These are phyloP conservation scores for Pholis gunnellus DNA, from an alignment of 2,113 vertebrate genomes.

Conservation along the genomic window DNA sequence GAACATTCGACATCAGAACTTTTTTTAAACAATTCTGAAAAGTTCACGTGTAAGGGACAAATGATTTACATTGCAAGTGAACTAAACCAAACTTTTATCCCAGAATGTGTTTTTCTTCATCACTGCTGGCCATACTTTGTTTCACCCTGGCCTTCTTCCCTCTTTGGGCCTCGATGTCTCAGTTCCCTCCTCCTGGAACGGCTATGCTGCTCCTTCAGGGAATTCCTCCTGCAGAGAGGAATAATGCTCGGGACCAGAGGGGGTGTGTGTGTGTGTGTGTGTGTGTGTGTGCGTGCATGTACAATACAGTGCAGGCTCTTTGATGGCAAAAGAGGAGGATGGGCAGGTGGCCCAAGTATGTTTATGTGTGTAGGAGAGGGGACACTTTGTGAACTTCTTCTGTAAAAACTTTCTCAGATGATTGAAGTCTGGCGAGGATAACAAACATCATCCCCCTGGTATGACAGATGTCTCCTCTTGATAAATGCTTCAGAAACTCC, in stretches of 20 bases:
- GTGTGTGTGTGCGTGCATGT: constrained; percentile 9
- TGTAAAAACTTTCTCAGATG: constrained; percentile 77
- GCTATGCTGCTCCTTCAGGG: constrained; percentile 67
- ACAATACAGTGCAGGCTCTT: constrained; percentile 61
- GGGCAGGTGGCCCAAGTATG: constrained; percentile 69
- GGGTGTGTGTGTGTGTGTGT: constrained; percentile 5
- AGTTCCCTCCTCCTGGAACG: constrained; percentile 51
- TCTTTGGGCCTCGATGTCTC: constrained; percentile 46
- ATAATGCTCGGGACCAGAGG: constrained; percentile 67
- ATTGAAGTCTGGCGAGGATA: constrained; percentile 80
- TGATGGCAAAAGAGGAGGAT: constrained; percentile 63
- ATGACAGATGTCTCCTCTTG: constrained; percentile 84
- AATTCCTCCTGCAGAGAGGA: constrained; percentile 80
- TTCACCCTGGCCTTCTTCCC: constrained; percentile 33
- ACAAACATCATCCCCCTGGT: constrained; percentile 78
- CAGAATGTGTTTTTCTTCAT: constrained; percentile 19
- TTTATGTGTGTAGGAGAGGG: constrained; percentile 72
- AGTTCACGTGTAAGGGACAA: neutral
- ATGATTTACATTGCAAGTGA: neutral
- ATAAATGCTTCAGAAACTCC: constrained; percentile 76
- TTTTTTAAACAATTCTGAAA: neutral
- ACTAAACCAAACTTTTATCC: neutral
- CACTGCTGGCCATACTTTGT: constrained; percentile 24
- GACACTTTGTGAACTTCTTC: constrained; percentile 78
- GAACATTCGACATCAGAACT: neutral